Evolutionary conservation across 35 echinoderm and acorn worm genomes (phyloP).

Genomic region (Diadema setosum): DNA sequence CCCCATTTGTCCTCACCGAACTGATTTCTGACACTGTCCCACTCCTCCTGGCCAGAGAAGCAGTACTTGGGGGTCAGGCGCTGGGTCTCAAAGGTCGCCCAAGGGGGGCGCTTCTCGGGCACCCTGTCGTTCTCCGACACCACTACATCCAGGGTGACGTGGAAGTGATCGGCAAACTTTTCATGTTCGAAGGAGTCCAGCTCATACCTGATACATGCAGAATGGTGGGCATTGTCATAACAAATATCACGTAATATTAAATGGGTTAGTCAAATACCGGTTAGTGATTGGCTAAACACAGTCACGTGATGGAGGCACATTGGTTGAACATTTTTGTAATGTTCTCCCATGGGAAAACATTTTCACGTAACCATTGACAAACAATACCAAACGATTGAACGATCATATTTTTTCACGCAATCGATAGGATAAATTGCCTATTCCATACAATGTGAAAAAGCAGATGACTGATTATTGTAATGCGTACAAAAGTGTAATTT

Average conservation of each 20-base stretch:
- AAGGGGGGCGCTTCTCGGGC: conserved; percentile 51
- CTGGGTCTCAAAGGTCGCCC: conserved; percentile 93
- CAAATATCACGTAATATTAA: no score
- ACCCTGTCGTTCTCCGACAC: conserved; percentile 45
- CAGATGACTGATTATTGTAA: no score
- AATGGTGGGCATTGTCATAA: neutral
- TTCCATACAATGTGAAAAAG: no score
- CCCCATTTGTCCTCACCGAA: conserved; percentile 97
- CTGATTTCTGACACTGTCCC: conserved; percentile 64
- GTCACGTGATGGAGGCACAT: no score
- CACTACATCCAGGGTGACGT: conserved; percentile 57
- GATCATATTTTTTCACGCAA: no score
- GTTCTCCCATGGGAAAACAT: no score
- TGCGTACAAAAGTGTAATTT: no score
- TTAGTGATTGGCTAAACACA: no score
- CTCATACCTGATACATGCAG: conserved; percentile 59
- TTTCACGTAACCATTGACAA: no score
- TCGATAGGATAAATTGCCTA: neutral
- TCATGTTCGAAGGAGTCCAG: conserved; percentile 88
- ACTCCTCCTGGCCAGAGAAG: conserved; percentile 83
- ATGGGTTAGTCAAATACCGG: no score
- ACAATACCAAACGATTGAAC: no score
- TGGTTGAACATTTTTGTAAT: no score
- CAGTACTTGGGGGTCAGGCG: conserved; percentile 95
- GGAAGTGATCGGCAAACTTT: conserved; percentile 83